Evolutionary conservation across 1,140 invertebrate genomes (phyloP), one percentile per base, ranked within the genome.

Genomic region (Drosophila pandora): DNA sequence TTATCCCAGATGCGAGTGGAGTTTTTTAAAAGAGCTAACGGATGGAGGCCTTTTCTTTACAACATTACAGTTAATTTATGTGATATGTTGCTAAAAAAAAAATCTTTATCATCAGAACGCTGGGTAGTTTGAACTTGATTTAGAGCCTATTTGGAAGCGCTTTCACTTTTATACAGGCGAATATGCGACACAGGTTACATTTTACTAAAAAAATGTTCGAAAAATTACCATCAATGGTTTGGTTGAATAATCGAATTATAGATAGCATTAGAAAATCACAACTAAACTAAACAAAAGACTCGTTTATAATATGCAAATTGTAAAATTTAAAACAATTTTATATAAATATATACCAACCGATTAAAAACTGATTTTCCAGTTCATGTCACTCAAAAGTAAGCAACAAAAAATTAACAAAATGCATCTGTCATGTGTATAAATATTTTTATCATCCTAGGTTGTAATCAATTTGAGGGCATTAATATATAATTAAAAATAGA

Each of bases 161-260:
- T 65, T 65, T 39, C 62, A 56, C 12, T 23, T 65, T 6, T 43
- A 61, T 3, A 61, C 43, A 2, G 62, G 62, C 3, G 62, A 61
- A n/a, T 65, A 65, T 5, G 62, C 62, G 1, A 10, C 47, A 0
- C 47, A 21, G n/a, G 2, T 62, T 0, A 62, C 45, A 3, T 62
- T 67, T 50, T 61, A 61, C 34, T 4, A 32, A 9, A 8, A 17
- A 45, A 21, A 62, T 41, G 12, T 28, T 17, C 54, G 2, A 21
- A 41, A 7, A 2, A n/a, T 30, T 1, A 25, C 59, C 0, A 12
- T 62, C 7, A 61, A 61, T 6, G 50, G 59, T 9, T 61, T 49
- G 1, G 12, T 23, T 9, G 50, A 43, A 17, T 62, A 55, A 37
- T 30, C 7, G 2, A 62, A 56, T 12, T 56, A 62, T n/a, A 41